These are phyloP conservation scores for Bos indicus DNA, from an alignment of 2,113 vertebrate species.

Conservation along the genomic window DNA sequence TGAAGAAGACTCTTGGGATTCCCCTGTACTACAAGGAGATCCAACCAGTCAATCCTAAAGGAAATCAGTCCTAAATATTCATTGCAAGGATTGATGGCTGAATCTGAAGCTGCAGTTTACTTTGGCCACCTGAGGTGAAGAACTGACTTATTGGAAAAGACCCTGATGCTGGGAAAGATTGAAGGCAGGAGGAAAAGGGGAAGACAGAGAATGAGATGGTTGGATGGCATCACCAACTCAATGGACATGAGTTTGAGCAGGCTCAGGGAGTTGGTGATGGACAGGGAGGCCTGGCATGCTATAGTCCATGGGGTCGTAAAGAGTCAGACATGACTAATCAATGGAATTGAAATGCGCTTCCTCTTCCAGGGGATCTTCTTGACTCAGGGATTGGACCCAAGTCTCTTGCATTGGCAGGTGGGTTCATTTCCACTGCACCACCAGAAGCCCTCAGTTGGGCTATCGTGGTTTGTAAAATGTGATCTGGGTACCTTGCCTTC, in stretches of 20 bases:
- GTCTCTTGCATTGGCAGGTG: background rate
- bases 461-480: background rate
- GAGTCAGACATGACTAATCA: fast-evolving
- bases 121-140: background rate
- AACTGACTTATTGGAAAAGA: background rate
- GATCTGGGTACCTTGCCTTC: no score
- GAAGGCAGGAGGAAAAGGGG: background rate
- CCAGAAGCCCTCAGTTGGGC: background rate
- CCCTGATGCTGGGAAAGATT: background rate
- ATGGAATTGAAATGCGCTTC: background rate
- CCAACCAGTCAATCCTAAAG: background rate
- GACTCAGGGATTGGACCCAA: background rate
- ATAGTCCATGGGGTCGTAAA: background rate
- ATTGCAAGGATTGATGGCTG: background rate
- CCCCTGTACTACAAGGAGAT: background rate
- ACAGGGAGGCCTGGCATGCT: background rate
- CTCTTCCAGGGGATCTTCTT: background rate
- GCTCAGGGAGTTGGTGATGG: background rate
- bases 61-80: background rate
- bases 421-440: background rate
- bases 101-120: background rate
- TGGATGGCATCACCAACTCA: background rate
- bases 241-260: background rate
- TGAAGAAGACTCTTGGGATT: background rate
- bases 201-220: background rate